Conservation (phyloP, 2,797 vertebrate genomes). For the Sebastiscus albofasciatus region DNA sequence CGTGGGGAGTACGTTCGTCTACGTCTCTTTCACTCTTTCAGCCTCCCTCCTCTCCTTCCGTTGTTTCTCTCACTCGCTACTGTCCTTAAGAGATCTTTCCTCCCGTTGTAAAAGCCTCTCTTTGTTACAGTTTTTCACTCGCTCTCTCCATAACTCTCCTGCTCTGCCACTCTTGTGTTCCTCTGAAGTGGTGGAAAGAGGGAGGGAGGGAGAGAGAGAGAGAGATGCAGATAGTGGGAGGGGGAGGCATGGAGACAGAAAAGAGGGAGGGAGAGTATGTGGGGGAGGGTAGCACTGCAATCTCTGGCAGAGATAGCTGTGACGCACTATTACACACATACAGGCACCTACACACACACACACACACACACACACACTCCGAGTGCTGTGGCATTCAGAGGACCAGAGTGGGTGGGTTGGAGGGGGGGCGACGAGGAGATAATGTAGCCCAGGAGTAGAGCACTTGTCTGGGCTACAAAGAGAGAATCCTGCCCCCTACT, state of each 20-base stretch:
- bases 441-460: constrained; percentile 32
- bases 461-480: constrained; percentile 32
- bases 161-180: constrained; percentile 46
- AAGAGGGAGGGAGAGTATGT: constrained; percentile 64
- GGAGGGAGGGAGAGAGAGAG: constrained; percentile 24
- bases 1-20: not conserved
- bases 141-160: constrained; percentile 32
- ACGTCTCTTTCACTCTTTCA: constrained; percentile 7
- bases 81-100: constrained; percentile 43
- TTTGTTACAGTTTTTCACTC: constrained; percentile 26
- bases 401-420: constrained; percentile 12
- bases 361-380: constrained; percentile 22
- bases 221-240: constrained; percentile 57
- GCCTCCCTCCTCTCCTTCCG: not conserved
- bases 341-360: constrained; percentile 12
- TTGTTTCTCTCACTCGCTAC: constrained; percentile 14
- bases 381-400: constrained; percentile 57
- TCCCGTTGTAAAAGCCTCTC: constrained; percentile 25
- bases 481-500: constrained; percentile 3
- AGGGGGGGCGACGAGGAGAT: not conserved
- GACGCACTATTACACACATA: constrained; percentile 65
- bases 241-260: constrained; percentile 60
- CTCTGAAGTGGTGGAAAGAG: constrained; percentile 62
- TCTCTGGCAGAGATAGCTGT: constrained; percentile 75
- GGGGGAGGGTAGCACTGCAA: constrained; percentile 75